Evolutionary conservation across 2,888 invertebrate species (phyloP).

Genomic region (Drosophila seclusa): DNA sequence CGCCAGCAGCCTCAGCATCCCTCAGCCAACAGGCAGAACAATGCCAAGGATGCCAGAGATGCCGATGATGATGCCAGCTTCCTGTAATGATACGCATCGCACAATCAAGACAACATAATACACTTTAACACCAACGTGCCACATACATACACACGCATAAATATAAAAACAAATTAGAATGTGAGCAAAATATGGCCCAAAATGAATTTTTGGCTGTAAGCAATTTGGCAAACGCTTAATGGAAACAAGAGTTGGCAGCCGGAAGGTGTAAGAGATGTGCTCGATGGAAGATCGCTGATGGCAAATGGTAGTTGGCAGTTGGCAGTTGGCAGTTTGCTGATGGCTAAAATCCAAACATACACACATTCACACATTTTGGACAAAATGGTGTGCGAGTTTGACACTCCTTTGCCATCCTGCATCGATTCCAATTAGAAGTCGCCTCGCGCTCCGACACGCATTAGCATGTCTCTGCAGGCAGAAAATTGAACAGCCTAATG

Average conservation of each 20-base stretch:
- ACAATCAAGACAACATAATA: conserved; percentile 75
- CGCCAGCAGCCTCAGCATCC: conserved; percentile 1
- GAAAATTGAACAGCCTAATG: conserved; percentile 59
- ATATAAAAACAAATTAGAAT: conserved; percentile 80
- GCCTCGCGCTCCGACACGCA: conserved; percentile 61
- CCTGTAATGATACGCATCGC: conserved; percentile 73
- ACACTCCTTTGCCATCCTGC: conserved; percentile 16
- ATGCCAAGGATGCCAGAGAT: conserved; percentile 20
- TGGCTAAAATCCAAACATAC: conserved; percentile 1
- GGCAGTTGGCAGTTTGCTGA: not conserved
- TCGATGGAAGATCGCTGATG: not conserved
- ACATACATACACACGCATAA: conserved; percentile 1
- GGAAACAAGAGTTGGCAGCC: conserved; percentile 36
- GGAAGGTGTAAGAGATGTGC: not conserved
- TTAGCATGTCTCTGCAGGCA: conserved; percentile 68
- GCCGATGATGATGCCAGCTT: conserved; percentile 42
- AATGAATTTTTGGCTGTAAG: conserved; percentile 53
- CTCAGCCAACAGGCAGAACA: conserved; percentile 7
- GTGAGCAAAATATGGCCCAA: conserved; percentile 61
- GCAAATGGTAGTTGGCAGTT: not conserved
- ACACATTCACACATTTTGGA: conserved; percentile 35
- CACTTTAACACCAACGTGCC: conserved; percentile 46
- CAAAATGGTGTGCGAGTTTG: conserved; percentile 53
- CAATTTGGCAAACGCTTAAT: conserved; percentile 65
- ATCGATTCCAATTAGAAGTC: conserved; percentile 56